Evolutionary conservation across 2,113 vertebrate genomes (phyloP), one percentile per base, ranked within the genome.

Genomic region (Silurus asotus): DNA sequence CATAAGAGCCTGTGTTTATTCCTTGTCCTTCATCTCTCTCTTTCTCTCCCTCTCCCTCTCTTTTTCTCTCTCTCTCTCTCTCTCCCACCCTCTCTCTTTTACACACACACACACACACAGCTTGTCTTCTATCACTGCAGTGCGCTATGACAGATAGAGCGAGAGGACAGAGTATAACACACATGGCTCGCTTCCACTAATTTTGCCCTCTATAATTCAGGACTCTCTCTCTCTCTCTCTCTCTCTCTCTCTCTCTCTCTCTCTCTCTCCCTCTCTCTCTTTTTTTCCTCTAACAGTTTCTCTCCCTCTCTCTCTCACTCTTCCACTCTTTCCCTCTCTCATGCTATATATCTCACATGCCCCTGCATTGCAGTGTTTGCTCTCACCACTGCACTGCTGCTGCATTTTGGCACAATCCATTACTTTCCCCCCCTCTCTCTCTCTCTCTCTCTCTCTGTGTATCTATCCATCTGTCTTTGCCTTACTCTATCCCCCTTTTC

Each of bases 281-380:
- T 7, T 61, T 7, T 19, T n/a, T 56, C 49, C 13, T 51, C 55
- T 20, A 9, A 17, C 2, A 1, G 1, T 37, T 37, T 25, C 51
- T 53, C 51, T 28, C 77, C 59, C 23, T 56, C 58, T 23, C 56
- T 48, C 78, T 23, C 58, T 62, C 37, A 37, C 51, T 53, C 51
- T 28, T 55, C 59, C 51, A 28, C 58, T 48, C 58, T 48, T 58
- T 23, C 58, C 48, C 58, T 62, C 28, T 48, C 56, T 62, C 37
- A 20, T 65, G n/a, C 11, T 25, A 10, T 65, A 65, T 65, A 65
- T 45, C 80, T 67, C 11, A 17, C 62, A 10, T 65, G 55, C 48
- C 62, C 64, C 81, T 82, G 81, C 81, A 82, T 82, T 82, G 81
- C 81, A 67, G 81, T 82, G 20, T 67, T 82, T 17, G 45, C 84